Conservation (phyloP, 2,888 invertebrate species). For the Xylocampa areola region DNA sequence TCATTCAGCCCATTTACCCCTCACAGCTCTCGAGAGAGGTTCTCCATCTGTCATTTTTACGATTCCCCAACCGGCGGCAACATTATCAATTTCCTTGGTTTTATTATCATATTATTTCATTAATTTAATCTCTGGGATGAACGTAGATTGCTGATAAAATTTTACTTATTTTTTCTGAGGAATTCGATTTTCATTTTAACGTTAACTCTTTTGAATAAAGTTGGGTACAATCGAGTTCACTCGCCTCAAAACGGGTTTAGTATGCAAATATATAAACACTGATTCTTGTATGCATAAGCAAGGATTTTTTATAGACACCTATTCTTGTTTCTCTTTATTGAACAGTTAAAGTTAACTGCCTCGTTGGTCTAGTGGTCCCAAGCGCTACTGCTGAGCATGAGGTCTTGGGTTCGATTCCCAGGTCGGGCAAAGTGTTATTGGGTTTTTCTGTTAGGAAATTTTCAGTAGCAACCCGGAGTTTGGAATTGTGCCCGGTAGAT, state of each 20-base stretch:
- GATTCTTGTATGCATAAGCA: constrained; percentile 39
- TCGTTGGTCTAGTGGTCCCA: too few relatives aligned
- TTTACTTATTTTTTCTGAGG: neutral
- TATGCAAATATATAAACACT: constrained; percentile 60
- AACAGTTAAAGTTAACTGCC: too few relatives aligned
- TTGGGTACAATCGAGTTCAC: constrained; percentile 10
- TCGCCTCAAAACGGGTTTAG: constrained; percentile 43
- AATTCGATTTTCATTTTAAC: constrained; percentile 8
- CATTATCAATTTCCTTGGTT: constrained; percentile 32
- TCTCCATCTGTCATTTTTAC: constrained; percentile 11
- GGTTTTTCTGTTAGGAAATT: too few relatives aligned
- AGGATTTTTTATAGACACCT: constrained; percentile 2
- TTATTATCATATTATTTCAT: constrained; percentile 12
- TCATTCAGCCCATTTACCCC: constrained; percentile 5
- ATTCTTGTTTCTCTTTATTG: too few relatives aligned
- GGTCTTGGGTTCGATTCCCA: too few relatives aligned
- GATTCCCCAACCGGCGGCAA: constrained; percentile 8
- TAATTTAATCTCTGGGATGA: constrained; percentile 2
- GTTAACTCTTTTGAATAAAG: constrained; percentile 1
- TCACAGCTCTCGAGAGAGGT: neutral
- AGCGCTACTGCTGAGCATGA: too few relatives aligned
- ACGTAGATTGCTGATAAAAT: constrained; percentile 5
- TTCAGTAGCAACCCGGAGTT: too few relatives aligned
- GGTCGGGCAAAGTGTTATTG: too few relatives aligned
- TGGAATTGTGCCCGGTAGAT: too few relatives aligned